Evolutionary conservation across 35 echinoderm and acorn worm genomes (phyloP).

Genomic region (Amphiura filiformis): DNA sequence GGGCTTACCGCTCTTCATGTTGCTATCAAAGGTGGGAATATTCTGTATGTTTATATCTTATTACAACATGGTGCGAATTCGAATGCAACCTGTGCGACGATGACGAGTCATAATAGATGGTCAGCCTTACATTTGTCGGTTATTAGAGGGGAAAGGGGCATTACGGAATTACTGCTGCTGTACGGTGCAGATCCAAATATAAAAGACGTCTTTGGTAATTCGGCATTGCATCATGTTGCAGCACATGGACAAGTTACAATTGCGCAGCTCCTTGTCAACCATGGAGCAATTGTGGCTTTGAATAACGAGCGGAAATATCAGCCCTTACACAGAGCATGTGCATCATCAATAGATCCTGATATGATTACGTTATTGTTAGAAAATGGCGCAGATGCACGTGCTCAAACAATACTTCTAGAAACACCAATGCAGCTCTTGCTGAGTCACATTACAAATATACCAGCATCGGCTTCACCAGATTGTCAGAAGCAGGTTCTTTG

Average conservation of each 20-base stretch:
- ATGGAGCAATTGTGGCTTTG: constrained; percentile 60
- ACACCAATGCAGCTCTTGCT: constrained; percentile 76
- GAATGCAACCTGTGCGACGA: constrained; percentile 44
- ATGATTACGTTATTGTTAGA: constrained; percentile 61
- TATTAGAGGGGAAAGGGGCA: constrained; percentile 47
- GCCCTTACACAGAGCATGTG: constrained; percentile 88
- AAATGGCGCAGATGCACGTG: constrained; percentile 71
- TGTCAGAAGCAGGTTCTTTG: background rate
- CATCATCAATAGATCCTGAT: constrained; percentile 35
- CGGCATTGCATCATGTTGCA: constrained; percentile 76
- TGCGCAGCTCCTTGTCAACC: constrained; percentile 55
- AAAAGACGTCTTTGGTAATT: constrained; percentile 67
- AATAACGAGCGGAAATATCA: constrained; percentile 62
- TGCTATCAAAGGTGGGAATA: constrained; percentile 67
- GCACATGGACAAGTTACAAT: constrained; percentile 73
- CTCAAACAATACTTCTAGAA: constrained; percentile 49
- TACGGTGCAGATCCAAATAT: constrained; percentile 81
- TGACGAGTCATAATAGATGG: constrained; percentile 25
- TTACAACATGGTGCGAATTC: constrained; percentile 70
- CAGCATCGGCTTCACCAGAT: background rate
- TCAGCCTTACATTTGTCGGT: constrained; percentile 75
- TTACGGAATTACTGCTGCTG: constrained; percentile 56
- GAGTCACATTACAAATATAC: background rate
- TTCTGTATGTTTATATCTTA: constrained; percentile 63
- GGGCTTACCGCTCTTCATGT: constrained; percentile 76